These are phyloP conservation scores for Sparus aurata DNA, from an alignment of 2,797 vertebrate genomes.

Conservation along the genomic window DNA sequence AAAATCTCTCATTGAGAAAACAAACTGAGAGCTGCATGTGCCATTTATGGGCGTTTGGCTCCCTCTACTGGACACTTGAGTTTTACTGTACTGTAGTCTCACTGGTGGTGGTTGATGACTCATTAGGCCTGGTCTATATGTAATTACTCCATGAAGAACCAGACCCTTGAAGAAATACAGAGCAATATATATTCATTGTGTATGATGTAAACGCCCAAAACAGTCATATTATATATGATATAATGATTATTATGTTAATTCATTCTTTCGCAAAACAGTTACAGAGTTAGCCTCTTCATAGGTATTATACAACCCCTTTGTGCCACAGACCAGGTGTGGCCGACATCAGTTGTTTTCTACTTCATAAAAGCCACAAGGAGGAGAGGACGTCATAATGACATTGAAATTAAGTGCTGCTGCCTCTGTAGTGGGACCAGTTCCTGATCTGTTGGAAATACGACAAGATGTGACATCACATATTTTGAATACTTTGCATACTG, in stretches of 20 bases:
- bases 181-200: neutral
- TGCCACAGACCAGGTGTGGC: too few species aligned
- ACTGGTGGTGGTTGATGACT: neutral
- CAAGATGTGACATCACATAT: neutral
- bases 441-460: too few species aligned
- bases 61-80: conserved; percentile 71
- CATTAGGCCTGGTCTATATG: neutral
- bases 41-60: conserved; percentile 41
- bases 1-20: conserved; percentile 67
- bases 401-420: too few species aligned
- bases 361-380: too few species aligned
- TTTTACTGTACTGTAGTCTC: neutral
- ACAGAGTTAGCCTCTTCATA: too few species aligned
- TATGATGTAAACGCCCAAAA: neutral
- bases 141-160: conserved; percentile 7
- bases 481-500: neutral
- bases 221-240: neutral
- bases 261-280: too few species aligned
- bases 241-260: neutral
- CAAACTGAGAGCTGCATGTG: neutral
- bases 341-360: too few species aligned
- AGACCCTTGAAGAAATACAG: neutral
- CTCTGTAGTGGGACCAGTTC: too few species aligned
- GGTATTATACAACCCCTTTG: too few species aligned
- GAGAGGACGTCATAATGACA: too few species aligned